Percentiles rank a stretch among this genome's conserved stretches.
phyloP scores from a whole-genome alignment of 2,888 invertebrate species.

The Cerastoderma edule region DNA sequence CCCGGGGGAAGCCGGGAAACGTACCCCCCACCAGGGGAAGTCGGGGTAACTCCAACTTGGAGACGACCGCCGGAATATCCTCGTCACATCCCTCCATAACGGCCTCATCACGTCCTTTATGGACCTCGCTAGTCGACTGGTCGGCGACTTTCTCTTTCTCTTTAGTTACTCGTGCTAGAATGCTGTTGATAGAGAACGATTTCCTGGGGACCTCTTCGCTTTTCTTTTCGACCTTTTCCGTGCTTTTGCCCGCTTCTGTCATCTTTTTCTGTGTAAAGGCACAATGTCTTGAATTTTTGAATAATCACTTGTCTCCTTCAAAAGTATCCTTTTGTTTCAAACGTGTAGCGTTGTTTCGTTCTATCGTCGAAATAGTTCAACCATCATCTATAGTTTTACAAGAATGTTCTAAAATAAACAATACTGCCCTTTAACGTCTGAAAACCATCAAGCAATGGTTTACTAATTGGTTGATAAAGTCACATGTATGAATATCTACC shows the following conservation, averaged over 20 bases:
- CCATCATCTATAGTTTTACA: too few species aligned
- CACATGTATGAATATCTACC: too few species aligned
- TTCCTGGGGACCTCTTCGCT: slow-evolving; percentile 35
- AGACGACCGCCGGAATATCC: slow-evolving; percentile 60
- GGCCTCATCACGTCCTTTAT: slow-evolving; percentile 34
- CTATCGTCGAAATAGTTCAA: too few species aligned
- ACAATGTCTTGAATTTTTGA: too few species aligned
- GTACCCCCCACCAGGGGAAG: slow-evolving; percentile 32
- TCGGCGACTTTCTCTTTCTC: slow-evolving; percentile 45
- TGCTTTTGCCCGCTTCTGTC: slow-evolving; percentile 1
- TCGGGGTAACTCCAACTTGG: slow-evolving; percentile 61
- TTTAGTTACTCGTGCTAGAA: slow-evolving; percentile 65
- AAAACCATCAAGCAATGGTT: too few species aligned
- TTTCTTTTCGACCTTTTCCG: slow-evolving; percentile 1
- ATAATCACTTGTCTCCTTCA: too few species aligned
- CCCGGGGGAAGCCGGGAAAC: slow-evolving; percentile 34
- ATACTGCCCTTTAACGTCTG: too few species aligned
- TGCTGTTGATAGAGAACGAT: slow-evolving; percentile 77
- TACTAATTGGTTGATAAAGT: too few species aligned
- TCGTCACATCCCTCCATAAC: slow-evolving; percentile 32
- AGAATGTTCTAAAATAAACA: too few species aligned
- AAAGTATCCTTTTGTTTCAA: too few species aligned
- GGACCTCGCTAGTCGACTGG: too few species aligned
- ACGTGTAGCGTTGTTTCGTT: too few species aligned
- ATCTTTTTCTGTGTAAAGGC: slow-evolving; percentile 1